Evolutionary conservation across 2,113 vertebrate genomes (phyloP).

Genomic region (Brachirus orientalis): DNA sequence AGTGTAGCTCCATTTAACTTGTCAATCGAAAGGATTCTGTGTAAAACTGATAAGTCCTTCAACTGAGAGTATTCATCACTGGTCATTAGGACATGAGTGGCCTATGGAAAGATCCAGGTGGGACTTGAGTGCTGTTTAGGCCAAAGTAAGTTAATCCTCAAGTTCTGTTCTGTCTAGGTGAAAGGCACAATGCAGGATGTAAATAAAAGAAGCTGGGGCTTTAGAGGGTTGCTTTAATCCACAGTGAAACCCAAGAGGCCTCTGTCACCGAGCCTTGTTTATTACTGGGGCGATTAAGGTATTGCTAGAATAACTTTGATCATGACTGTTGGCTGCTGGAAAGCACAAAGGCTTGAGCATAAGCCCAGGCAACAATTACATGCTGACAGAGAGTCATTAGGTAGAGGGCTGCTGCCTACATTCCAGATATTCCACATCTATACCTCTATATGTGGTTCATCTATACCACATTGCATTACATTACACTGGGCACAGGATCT

Average conservation of each 20-base stretch:
- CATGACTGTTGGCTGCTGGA: conserved; percentile 64
- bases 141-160: conserved; percentile 31
- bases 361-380: conserved; percentile 75
- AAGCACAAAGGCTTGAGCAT: conserved; percentile 53
- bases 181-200: conserved; percentile 32
- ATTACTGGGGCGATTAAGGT: conserved; percentile 61
- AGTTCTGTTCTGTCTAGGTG: conserved; percentile 26
- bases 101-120: conserved; percentile 23
- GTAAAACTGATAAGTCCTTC: conserved; percentile 12
- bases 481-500: too few species aligned
- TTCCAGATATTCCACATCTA: conserved; percentile 44
- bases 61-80: conserved; percentile 30
- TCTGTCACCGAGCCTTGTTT: conserved; percentile 59
- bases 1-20: conserved; percentile 50
- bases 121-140: conserved; percentile 4
- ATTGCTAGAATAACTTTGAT: conserved; percentile 74
- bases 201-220: conserved; percentile 42
- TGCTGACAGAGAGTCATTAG: conserved; percentile 63
- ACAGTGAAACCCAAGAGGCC: conserved; percentile 52
- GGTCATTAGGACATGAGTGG: conserved; percentile 29
- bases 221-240: conserved; percentile 56
- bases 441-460: too few species aligned
- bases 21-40: conserved; percentile 22
- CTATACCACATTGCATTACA: too few species aligned
- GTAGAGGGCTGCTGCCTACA: conserved; percentile 35